Evolutionary conservation across 2,113 vertebrate genomes (phyloP), one percentile per base, ranked within the genome.

Genomic region (Syngnathoides biaculeatus): DNA sequence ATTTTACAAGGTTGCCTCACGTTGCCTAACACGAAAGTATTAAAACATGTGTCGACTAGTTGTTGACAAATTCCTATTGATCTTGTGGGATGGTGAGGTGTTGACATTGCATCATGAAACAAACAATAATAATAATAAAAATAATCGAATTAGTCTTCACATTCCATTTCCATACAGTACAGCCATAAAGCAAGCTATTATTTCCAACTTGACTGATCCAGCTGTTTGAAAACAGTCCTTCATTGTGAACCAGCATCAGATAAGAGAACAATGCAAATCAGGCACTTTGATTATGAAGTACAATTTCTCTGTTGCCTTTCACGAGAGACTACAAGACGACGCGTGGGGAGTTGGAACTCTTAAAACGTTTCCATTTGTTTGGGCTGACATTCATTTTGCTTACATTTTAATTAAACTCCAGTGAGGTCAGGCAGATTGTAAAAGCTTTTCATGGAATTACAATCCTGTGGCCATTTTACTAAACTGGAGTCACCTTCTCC

Each of bases 361-460:
- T 47, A 72, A 67, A 75, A 68, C 4, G 14, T 78, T 80, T 88
- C 68, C 75, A 70, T 71, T 83, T 75, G 73, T 84, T 87, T 75
- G 65, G 57, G 68, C 58, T 65, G 15, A 67, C 57, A 60, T 72
- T 77, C 53, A 68, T 73, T 39, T 72, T 6, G 8, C 58, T 64
- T 57, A 57, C 68, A 80, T 72, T 83, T 79, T 83, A 87, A 87
- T 86, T 86, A 84, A 86, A 69, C 62, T 64, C 52, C 40, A 69
- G 71, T 69, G 53, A 84, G 76, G 67, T 76, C 60, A 78, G 65
- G 71, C 67, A 65, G 69, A 76, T 75, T 71, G 85, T 69, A 64
- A 68, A 84, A 88, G 70, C 70, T 68, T 82, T 84, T 71, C 70
- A 63, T 71, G 67, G 74, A 79, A 90, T 88, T 58, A 38, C 67